These are phyloP conservation scores for Isoperla grammatica DNA, from an alignment of 2,888 invertebrate species.

Conservation along the genomic window DNA sequence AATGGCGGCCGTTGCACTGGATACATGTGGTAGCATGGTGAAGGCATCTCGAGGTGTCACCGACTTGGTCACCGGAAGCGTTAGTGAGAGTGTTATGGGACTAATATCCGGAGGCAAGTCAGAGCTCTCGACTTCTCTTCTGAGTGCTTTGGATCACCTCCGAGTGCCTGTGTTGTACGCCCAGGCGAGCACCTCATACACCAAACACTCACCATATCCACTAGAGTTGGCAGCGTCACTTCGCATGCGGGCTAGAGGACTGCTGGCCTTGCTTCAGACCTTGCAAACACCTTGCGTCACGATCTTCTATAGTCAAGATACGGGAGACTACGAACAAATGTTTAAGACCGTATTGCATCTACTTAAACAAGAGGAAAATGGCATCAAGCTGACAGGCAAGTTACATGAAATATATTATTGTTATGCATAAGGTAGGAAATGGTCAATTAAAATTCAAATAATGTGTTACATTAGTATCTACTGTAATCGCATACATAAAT, in stretches of 20 bases:
- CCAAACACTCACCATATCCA: conserved; percentile 29
- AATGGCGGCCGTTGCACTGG: conserved; percentile 36
- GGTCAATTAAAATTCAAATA: no score
- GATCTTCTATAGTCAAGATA: conserved; percentile 29
- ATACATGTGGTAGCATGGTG: conserved; percentile 37
- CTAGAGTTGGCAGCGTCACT: conserved; percentile 29
- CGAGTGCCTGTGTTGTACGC: conserved; percentile 29
- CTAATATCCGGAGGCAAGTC: conserved; percentile 28
- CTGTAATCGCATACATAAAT: no score
- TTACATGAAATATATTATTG: no score
- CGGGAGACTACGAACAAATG: conserved; percentile 28
- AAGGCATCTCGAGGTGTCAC: conserved; percentile 30
- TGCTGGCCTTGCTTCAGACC: conserved; percentile 20
- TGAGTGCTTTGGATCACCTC: conserved; percentile 28
- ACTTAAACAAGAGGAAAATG: not conserved
- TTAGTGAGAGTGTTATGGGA: conserved; percentile 19
- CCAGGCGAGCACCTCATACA: conserved; percentile 28
- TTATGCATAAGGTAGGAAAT: no score
- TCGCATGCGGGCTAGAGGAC: conserved; percentile 17
- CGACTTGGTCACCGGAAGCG: conserved; percentile 24
- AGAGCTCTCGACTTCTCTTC: conserved; percentile 25
- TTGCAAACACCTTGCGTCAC: conserved; percentile 26
- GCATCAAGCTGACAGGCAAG: conserved; percentile 7
- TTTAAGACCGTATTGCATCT: conserved; percentile 24
- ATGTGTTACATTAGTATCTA: no score